Percentiles rank a stretch among this genome's conserved stretches.
Evolutionary conservation across 2,113 vertebrate species (phyloP).

Genomic region (Dicrurus megarhynchus): DNA sequence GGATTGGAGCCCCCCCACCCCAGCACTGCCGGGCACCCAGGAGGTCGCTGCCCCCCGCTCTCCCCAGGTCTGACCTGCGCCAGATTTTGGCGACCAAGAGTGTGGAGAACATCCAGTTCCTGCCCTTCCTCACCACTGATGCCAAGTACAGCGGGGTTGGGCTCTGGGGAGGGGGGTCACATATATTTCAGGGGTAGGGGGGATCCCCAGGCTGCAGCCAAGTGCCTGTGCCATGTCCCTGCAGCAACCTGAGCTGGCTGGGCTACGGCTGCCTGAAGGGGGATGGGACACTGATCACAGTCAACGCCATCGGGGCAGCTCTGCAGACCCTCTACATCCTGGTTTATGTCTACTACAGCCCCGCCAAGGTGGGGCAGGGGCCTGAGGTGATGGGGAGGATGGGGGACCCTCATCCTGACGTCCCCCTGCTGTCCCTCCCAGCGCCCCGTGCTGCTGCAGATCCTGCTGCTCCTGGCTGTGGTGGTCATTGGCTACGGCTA

Average conservation of each 20-base stretch:
- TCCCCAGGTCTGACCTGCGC: slow-evolving; percentile 83
- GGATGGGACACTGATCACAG: slow-evolving; percentile 79
- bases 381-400: rapidly evolving
- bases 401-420: rapidly evolving
- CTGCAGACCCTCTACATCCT: slow-evolving; percentile 87
- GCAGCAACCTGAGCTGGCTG: slow-evolving; percentile 91
- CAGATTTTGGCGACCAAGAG: slow-evolving; percentile 82
- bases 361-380: slow-evolving; percentile 74
- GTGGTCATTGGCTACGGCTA: slow-evolving; percentile 77
- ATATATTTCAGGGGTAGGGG: neutral
- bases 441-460: slow-evolving; percentile 68
- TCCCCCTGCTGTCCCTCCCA: slow-evolving; percentile 56
- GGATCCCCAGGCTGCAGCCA: neutral
- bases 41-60: rapidly evolving
- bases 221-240: neutral
- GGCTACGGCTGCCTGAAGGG: slow-evolving; percentile 87
- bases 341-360: slow-evolving; percentile 81
- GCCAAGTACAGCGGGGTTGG: slow-evolving; percentile 78
- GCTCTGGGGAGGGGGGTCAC: neutral
- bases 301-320: slow-evolving; percentile 82
- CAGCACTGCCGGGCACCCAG: neutral
- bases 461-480: slow-evolving; percentile 57
- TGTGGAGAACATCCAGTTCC: slow-evolving; percentile 89
- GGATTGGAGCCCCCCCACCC: neutral
- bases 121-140: slow-evolving; percentile 90